Base-by-base conservation (phyloP, 64 coral and sea anemone genomes). In the Anthopleura sola region DNA sequence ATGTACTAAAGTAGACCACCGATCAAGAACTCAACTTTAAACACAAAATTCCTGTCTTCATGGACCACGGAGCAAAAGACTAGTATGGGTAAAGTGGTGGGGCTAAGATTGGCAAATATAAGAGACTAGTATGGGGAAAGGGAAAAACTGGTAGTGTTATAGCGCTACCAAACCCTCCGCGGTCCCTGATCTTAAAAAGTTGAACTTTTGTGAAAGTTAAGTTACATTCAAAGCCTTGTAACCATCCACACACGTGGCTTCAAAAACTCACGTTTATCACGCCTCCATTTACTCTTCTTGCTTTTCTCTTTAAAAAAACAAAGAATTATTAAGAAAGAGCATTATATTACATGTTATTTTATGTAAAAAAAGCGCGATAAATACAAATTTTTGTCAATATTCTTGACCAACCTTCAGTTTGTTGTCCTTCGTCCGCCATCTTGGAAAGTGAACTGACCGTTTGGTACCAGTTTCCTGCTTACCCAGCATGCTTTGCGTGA, bases 231-330 rank as follows among this genome's bases (percentile, higher is more conserved):
- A 58, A 58, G 11, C n/a, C n/a, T n/a, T n/a, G n/a, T n/a, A n/a
- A n/a, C 40, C 40, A 3, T 3, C 4, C 40, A 44, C 40, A 44
- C n/a, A 76, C 74, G 74, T 37, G 74, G n/a, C 8, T 31, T 0
- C 24, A 34, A 36, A 11, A 46, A 57, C 82, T 83, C 21, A 83
- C 82, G 82, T 83, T 83, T 83, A 56, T 83, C 82, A 5, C 49
- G 82, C 16, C 51, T 29, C 36, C 36, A 57, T 83, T 60, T 83
- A 51, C 31, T 83, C 50, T 83, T 83, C 28, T 83, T 83, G 21
- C 82, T 60, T 31, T 83, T 83, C 50, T 57, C 82, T 79, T 17
- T 5, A 20, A 38, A 79, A 23, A 76, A 79, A 11, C 6, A 71
- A 79, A 13, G 2, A 20, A 79, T n/a, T n/a, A n/a, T n/a, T 79